These are phyloP conservation scores for Apodemia mormo DNA, from an alignment of 2,888 invertebrate genomes.

Conservation along the genomic window DNA sequence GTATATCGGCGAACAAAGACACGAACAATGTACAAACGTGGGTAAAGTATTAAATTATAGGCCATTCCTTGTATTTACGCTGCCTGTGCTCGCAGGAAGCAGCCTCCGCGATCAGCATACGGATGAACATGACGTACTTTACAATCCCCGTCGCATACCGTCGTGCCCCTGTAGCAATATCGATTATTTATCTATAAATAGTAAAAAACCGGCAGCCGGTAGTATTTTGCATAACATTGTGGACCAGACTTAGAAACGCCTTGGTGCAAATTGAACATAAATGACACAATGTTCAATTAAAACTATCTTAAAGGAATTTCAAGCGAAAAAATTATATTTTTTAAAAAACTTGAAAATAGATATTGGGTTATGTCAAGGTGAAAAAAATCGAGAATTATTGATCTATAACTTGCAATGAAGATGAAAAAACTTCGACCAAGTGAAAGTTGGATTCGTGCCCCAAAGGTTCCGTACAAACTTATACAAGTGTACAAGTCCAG, in stretches of 20 bases:
- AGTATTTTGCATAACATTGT: background rate
- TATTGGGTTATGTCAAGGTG: no score
- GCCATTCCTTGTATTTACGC: constrained; percentile 46
- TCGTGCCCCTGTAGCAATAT: constrained; percentile 45
- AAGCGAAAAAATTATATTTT: no score
- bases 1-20: constrained; percentile 37
- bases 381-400: no score
- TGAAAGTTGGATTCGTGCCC: no score
- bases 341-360: no score
- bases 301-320: no score
- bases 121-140: constrained; percentile 69
- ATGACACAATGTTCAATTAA: no score
- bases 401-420: no score
- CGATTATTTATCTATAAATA: constrained; percentile 44
- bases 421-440: no score
- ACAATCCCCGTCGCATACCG: constrained; percentile 40
- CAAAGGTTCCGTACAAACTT: no score
- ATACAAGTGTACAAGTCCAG: no score
- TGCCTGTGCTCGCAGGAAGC: constrained; percentile 64
- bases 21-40: constrained; percentile 38
- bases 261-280: no score
- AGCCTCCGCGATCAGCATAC: constrained; percentile 69
- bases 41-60: constrained; percentile 47
- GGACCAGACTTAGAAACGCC: background rate
- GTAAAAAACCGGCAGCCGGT: constrained; percentile 33